Conservation (phyloP, 2,113 vertebrate genomes). For the Naja naja region DNA sequence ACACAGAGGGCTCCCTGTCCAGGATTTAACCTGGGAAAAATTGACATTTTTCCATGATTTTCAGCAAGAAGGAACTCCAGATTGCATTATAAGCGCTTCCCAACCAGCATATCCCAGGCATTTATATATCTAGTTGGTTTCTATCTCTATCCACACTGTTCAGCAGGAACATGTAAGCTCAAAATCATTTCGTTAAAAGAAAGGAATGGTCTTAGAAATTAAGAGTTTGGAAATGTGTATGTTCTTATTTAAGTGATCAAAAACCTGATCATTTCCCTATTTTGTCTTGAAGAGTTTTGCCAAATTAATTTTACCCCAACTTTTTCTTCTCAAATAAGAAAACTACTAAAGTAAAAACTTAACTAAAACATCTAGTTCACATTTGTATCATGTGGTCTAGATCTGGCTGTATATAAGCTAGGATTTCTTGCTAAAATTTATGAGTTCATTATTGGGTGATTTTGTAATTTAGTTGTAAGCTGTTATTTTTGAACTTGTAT, state of each 20-base stretch:
- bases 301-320: slow-evolving; percentile 31
- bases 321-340: slow-evolving; percentile 41
- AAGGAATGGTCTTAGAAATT: slow-evolving; percentile 41
- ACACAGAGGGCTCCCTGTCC: too few species aligned
- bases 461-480: slow-evolving; percentile 72
- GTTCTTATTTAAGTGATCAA: slow-evolving; percentile 39
- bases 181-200: slow-evolving; percentile 10
- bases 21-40: not conserved
- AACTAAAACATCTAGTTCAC: slow-evolving; percentile 60
- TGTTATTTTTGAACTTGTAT: slow-evolving; percentile 69
- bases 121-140: not conserved
- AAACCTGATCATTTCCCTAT: slow-evolving; percentile 38
- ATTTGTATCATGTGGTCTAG: slow-evolving; percentile 63
- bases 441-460: slow-evolving; percentile 60
- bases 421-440: slow-evolving; percentile 58
- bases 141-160: not conserved
- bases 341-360: not conserved
- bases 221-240: slow-evolving; percentile 32
- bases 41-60: not conserved
- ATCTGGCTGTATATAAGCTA: slow-evolving; percentile 67
- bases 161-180: slow-evolving; percentile 7
- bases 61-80: not conserved
- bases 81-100: not conserved
- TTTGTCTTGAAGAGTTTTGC: slow-evolving; percentile 31
- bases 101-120: not conserved